Base-by-base conservation (phyloP, 1,140 invertebrate genomes). In the Macrocentrus cingulum region DNA sequence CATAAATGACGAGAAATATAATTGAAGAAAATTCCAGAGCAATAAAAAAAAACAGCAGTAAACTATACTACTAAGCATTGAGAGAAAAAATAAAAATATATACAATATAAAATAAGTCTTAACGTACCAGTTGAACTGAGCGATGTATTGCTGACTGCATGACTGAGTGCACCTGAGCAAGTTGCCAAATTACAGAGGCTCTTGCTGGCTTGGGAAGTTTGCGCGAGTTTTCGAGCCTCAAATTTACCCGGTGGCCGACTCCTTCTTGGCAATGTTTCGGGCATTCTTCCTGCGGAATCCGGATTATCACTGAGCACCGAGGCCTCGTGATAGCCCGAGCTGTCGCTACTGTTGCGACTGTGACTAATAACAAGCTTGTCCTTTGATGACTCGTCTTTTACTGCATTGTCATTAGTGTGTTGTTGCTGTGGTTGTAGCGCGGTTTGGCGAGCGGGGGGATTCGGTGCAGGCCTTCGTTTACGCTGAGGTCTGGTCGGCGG, bases 331-430 rank as follows among this genome's bases (percentile, higher is more conserved):
- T 89, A 90, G 1, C 88, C 89, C 51, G 86, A 88, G 61, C 87
- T 89, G 70, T 90, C 88, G 62, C 87, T 89, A 71, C 87, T 89
- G 64, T 89, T 89, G 51, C 88, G 80, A 4, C 87, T 89, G 79
- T 89, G 88, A 67, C 81, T 84, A 36, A 85, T 84, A 19, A 83
- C 75, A 19, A 73, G 72, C 29, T 72, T 75, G 1, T 75, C 71
- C 20, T 75, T 72, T n/a, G 57, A 53, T 9, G 53, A 49, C 46
- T 62, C 58, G 42, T 34, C 29, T 18, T 56, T 50, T 8, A 3
- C 50, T 52, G 25, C 46, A 16, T 55, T 22, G 39, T 56, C 52
- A 13, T 45, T 63, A n/a, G 32, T 56, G 25, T 23, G n/a, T n/a
- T n/a, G n/a, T 25, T 36, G 41, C 29, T 15, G 41, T 46, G 48